Evolutionary conservation across 2,888 invertebrate species (phyloP).

Genomic region (Ypsolopha scabrella): DNA sequence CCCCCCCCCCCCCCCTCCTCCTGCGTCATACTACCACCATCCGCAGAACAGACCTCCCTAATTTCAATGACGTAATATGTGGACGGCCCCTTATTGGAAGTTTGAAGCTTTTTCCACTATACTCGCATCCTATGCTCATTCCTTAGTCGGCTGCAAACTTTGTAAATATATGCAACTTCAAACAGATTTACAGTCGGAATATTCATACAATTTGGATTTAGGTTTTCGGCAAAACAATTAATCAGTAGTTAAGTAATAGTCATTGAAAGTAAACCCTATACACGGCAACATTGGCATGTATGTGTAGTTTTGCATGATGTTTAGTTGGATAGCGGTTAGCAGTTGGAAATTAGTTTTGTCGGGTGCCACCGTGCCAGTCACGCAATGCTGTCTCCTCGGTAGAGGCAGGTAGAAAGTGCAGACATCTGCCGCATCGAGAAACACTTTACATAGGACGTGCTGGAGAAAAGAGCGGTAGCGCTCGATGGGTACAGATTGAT

Average conservation of each 20-base stretch:
- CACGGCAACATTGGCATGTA: not conserved
- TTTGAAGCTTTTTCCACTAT: too few species aligned
- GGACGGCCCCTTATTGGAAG: too few species aligned
- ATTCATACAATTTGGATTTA: not conserved
- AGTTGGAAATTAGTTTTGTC: slow-evolving; percentile 9
- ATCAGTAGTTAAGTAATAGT: not conserved
- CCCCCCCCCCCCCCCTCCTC: too few species aligned
- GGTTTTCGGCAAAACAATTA: not conserved
- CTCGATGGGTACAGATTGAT: too few species aligned
- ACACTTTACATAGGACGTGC: too few species aligned
- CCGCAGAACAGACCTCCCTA: too few species aligned
- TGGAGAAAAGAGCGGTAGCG: too few species aligned
- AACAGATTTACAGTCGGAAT: not conserved
- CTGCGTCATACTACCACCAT: too few species aligned
- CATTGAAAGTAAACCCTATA: slow-evolving; percentile 2
- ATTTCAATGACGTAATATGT: too few species aligned
- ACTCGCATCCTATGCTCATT: too few species aligned
- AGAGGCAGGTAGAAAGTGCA: not conserved
- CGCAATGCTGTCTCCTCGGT: slow-evolving; percentile 15
- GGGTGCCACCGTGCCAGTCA: slow-evolving; percentile 16
- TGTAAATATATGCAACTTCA: not conserved
- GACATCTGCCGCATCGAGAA: too few species aligned
- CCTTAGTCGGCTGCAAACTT: not conserved
- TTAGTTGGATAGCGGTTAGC: slow-evolving; percentile 1
- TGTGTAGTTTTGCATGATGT: slow-evolving; percentile 7